Base-by-base conservation (phyloP, 1,140 invertebrate species). In the Phymastichus coffea region DNA sequence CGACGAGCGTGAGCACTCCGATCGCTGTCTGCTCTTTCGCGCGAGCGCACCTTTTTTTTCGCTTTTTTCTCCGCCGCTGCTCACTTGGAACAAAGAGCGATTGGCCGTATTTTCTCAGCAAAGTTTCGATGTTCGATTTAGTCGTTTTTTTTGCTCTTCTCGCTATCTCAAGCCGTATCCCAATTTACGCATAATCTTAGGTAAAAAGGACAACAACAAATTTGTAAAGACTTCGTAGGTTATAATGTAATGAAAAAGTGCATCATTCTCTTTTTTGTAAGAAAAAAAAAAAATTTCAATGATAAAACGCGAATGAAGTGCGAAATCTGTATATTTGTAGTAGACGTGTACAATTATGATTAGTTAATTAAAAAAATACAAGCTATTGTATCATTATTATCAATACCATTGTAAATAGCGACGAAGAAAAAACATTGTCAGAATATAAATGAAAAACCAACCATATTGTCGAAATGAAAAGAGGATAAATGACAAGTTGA, bases 241-340 rank as follows among this genome's bases (percentile, higher is more conserved):
- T 65, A 61, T 52, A 37, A 51, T 48, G n/a, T n/a, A n/a, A n/a
- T n/a, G n/a, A n/a, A n/a, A n/a, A n/a, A n/a, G n/a, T n/a, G n/a
- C n/a, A n/a, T n/a, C n/a, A n/a, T n/a, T n/a, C n/a, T n/a, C n/a
- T n/a, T 62, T 71, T 75, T 73, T 75, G 70, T 77, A 73, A 73
- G 73, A 69, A 68, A 63, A 52, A 63, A 66, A 64, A 26, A 66
- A n/a, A n/a, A n/a, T n/a, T n/a, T n/a, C n/a, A n/a, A n/a, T 54
- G 46, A 49, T 33, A 23, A n/a, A n/a, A n/a, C n/a, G n/a, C n/a
- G n/a, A n/a, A n/a, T n/a, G n/a, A n/a, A n/a, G n/a, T n/a, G n/a
- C 68, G n/a, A 73, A 66, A 76, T 76, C 65, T 77, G 75, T 79
- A 79, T 77, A 79, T 75, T 78, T 75, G 70, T 77, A 76, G 70